A percentile compares a stretch with the other conserved stretches of the same genome.
Evolutionary conservation across 2,113 vertebrate species (phyloP).

Genomic region (Phyllopteryx taeniolatus): DNA sequence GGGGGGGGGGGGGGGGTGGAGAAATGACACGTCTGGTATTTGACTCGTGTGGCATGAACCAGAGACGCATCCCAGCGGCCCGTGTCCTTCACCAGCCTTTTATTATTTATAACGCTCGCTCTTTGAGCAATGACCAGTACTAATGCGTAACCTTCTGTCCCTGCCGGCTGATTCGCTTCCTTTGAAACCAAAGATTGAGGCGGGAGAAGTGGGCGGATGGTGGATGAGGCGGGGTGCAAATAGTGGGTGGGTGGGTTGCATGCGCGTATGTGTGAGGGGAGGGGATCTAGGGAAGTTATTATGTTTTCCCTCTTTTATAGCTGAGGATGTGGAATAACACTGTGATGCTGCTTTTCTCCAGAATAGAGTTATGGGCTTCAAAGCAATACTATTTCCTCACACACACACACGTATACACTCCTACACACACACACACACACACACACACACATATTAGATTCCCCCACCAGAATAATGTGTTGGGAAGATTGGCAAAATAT

Average conservation of each 20-base stretch:
- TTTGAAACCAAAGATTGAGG: slow-evolving; percentile 94
- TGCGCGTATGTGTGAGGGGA: slow-evolving; percentile 50
- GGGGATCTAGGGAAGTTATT: slow-evolving; percentile 78
- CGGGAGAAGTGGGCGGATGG: slow-evolving; percentile 79
- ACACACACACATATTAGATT: slow-evolving; percentile 54
- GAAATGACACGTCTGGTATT: slow-evolving; percentile 93
- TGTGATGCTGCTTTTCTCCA: slow-evolving; percentile 78
- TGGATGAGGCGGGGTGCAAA: slow-evolving; percentile 50
- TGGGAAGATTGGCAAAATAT: slow-evolving; percentile 11
- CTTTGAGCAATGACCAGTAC: slow-evolving; percentile 99
- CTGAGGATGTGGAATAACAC: slow-evolving; percentile 82
- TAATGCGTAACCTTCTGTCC: slow-evolving; percentile 99
- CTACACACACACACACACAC: slow-evolving; percentile 32
- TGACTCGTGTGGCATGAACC: slow-evolving; percentile 87
- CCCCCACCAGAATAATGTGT: slow-evolving; percentile 56
- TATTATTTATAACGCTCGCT: slow-evolving; percentile 98
- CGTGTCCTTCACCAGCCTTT: slow-evolving; percentile 88
- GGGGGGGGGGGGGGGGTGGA: slow-evolving; percentile 32
- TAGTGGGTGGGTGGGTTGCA: slow-evolving; percentile 51
- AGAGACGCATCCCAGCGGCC: slow-evolving; percentile 84
- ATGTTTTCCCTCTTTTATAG: slow-evolving; percentile 75
- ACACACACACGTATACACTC: slow-evolving; percentile 38
- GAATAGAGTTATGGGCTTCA: slow-evolving; percentile 78
- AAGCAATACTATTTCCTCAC: slow-evolving; percentile 70
- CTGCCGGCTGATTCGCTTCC: slow-evolving; percentile 92